A percentile compares a stretch with the other conserved stretches of the same genome.
These are phyloP conservation scores for Hydroisotoma schaefferi DNA, from an alignment of 2,888 invertebrate genomes.

Conservation along the genomic window DNA sequence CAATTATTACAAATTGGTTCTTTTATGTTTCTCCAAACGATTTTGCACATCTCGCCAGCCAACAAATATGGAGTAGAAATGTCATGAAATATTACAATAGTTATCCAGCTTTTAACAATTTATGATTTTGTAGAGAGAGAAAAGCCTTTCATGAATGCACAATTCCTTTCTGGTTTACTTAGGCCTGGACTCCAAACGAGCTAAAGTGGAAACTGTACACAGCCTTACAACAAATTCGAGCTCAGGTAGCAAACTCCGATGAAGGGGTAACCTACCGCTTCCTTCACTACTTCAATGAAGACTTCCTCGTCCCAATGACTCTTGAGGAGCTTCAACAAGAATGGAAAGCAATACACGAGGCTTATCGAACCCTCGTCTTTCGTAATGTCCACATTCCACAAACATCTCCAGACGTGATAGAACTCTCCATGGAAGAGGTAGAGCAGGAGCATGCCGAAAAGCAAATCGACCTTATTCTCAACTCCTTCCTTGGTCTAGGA, in stretches of 20 bases:
- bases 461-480: slow-evolving; percentile 43
- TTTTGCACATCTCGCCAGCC: too few relatives aligned
- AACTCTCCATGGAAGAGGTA: slow-evolving; percentile 40
- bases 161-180: not conserved
- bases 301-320: slow-evolving; percentile 43
- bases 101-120: too few relatives aligned
- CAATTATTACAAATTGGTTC: too few relatives aligned
- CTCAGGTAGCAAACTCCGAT: slow-evolving; percentile 35
- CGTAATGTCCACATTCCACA: slow-evolving; percentile 40
- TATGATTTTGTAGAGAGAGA: too few relatives aligned
- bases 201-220: slow-evolving; percentile 42
- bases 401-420: slow-evolving; percentile 40
- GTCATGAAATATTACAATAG: too few relatives aligned
- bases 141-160: too few relatives aligned
- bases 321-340: slow-evolving; percentile 41
- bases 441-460: slow-evolving; percentile 44
- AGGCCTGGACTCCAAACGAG: slow-evolving; percentile 42
- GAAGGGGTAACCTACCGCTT: slow-evolving; percentile 40
- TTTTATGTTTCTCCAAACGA: too few relatives aligned
- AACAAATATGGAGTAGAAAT: too few relatives aligned
- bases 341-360: slow-evolving; percentile 43
- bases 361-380: slow-evolving; percentile 37
- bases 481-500: slow-evolving; percentile 41
- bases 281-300: slow-evolving; percentile 43
- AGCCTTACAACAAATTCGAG: slow-evolving; percentile 38